Conservation (phyloP, 2,888 invertebrate genomes). For the Brenthis ino region DNA sequence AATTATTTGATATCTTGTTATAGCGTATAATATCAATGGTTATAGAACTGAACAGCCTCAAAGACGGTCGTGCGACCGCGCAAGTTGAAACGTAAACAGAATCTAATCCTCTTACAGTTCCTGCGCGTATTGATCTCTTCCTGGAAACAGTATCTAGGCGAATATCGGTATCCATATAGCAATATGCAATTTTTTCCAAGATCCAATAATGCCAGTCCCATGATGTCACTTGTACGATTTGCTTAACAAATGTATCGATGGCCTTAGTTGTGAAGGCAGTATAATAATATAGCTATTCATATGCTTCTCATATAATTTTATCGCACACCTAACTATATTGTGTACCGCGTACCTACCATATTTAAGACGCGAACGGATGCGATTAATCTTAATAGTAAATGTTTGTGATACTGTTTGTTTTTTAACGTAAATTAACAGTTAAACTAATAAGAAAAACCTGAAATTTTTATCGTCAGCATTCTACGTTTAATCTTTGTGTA, state of each 20-base stretch:
- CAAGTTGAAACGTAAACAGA: slow-evolving; percentile 41
- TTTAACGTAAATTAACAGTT: no score
- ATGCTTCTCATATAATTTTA: slow-evolving; percentile 16
- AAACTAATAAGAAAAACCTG: no score
- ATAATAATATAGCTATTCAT: slow-evolving; percentile 8
- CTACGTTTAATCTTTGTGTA: no score
- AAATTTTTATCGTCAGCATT: no score
- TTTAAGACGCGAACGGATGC: slow-evolving; percentile 16
- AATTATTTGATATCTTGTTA: no score
- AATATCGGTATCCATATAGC: slow-evolving; percentile 19
- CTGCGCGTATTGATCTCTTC: slow-evolving; percentile 40
- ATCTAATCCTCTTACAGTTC: slow-evolving; percentile 42
- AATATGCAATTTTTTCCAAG: slow-evolving; percentile 2
- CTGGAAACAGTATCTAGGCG: slow-evolving; percentile 33
- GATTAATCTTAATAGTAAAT: slow-evolving; percentile 8
- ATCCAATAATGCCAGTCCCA: neutral
- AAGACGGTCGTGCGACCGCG: slow-evolving; percentile 16
- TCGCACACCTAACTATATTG: slow-evolving; percentile 12
- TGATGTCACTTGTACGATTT: neutral
- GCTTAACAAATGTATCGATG: neutral
- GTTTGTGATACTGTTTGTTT: slow-evolving; percentile 8
- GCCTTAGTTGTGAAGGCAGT: slow-evolving; percentile 4
- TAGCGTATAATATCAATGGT: neutral
- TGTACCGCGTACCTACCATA: slow-evolving; percentile 13
- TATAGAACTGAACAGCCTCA: neutral